Percentiles rank a stretch among this genome's conserved stretches.
phyloP scores from a whole-genome alignment of 2,113 vertebrate species.

The Egretta garzetta region DNA sequence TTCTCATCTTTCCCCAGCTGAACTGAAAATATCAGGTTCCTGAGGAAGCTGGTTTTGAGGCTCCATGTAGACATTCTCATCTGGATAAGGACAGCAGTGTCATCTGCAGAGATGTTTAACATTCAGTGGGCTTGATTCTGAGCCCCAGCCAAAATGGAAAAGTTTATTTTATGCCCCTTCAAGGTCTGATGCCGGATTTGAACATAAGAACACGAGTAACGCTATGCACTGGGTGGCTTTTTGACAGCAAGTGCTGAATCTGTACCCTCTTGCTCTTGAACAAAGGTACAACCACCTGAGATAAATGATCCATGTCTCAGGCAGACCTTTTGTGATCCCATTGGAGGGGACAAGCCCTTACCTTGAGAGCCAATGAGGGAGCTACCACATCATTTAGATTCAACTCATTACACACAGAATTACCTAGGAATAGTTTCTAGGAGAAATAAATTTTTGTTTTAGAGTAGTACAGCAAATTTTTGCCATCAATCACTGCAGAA shows the following conservation, averaged over 20 bases:
- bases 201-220: not conserved
- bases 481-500: not conserved
- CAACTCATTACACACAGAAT: not conserved
- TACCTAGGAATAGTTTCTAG: not conserved
- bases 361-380: not conserved
- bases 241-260: not conserved
- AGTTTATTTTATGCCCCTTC: not conserved
- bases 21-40: not conserved
- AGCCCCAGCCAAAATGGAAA: not conserved
- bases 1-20: not conserved
- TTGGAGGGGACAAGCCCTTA: not conserved
- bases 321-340: not conserved
- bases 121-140: not conserved
- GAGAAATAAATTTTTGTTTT: not conserved
- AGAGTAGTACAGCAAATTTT: not conserved
- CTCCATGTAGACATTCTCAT: accelerated
- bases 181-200: not conserved
- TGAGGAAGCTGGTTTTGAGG: not conserved
- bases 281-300: not conserved
- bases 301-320: not conserved
- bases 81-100: not conserved
- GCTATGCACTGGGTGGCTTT: not conserved
- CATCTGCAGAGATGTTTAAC: not conserved
- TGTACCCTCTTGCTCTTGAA: not conserved
- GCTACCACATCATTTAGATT: not conserved